Percentiles rank a stretch among this genome's conserved stretches.
These are phyloP conservation scores for Strigamia crassipes DNA, from an alignment of 2,888 invertebrate genomes.

Conservation along the genomic window DNA sequence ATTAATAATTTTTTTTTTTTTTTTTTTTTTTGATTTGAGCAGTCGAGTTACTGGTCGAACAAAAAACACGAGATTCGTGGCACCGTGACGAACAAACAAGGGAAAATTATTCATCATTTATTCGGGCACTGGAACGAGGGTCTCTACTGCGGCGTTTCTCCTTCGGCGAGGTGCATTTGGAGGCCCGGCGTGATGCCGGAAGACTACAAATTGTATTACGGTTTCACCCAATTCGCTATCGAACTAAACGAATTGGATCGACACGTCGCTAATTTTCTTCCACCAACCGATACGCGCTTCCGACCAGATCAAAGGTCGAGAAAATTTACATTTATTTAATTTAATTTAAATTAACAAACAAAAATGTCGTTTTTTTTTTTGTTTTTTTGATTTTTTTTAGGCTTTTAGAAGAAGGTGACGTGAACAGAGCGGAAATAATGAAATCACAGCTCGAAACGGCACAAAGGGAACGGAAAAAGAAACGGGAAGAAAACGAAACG, in stretches of 20 bases:
- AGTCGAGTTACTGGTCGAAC: constrained; percentile 79
- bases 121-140: constrained; percentile 84
- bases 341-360: background rate
- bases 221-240: constrained; percentile 82
- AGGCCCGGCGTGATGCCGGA: constrained; percentile 80
- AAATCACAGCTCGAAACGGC: constrained; percentile 74
- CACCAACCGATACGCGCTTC: constrained; percentile 76
- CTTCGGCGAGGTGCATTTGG: constrained; percentile 76
- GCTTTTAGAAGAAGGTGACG: constrained; percentile 74
- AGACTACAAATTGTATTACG: constrained; percentile 78
- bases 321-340: constrained; percentile 49
- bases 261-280: constrained; percentile 66
- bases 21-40: constrained; percentile 48
- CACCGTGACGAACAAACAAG: constrained; percentile 64
- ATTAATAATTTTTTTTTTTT: too few relatives aligned
- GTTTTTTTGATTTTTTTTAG: too few relatives aligned
- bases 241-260: constrained; percentile 78
- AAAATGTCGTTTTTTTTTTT: constrained; percentile 55
- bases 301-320: constrained; percentile 72
- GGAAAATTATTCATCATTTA: constrained; percentile 66
- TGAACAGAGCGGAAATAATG: constrained; percentile 71
- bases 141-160: constrained; percentile 73
- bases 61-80: constrained; percentile 79
- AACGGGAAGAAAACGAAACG: constrained; percentile 65
- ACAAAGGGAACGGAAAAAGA: constrained; percentile 72